Evolutionary conservation across 2,797 vertebrate species (phyloP).

Genomic region (Denticeps clupeoides): DNA sequence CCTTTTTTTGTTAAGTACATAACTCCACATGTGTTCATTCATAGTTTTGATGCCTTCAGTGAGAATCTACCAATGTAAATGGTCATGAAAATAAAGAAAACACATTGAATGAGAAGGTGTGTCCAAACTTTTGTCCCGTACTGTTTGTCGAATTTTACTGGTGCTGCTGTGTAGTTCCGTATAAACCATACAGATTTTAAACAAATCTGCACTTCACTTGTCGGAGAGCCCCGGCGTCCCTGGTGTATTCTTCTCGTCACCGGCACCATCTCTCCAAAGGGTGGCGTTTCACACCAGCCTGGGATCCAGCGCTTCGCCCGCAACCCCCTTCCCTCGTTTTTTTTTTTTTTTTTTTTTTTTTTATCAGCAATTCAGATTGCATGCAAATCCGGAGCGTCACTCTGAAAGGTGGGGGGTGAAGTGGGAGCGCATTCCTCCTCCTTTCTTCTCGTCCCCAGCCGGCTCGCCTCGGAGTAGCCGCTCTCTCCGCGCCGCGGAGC

Average conservation of each 20-base stretch:
- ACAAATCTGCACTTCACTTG: not conserved
- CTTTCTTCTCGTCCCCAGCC: slow-evolving; percentile 48
- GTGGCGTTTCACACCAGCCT: slow-evolving; percentile 60
- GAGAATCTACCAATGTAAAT: too few relatives aligned
- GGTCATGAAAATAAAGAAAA: too few relatives aligned
- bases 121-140: too few relatives aligned
- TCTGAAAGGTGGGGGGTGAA: slow-evolving; percentile 19
- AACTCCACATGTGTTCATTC: too few relatives aligned
- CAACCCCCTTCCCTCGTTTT: slow-evolving; percentile 34
- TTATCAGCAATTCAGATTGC: slow-evolving; percentile 80
- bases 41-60: too few relatives aligned
- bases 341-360: too few relatives aligned
- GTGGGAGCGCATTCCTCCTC: slow-evolving; percentile 35
- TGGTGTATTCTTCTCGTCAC: slow-evolving; percentile 14
- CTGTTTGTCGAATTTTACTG: too few relatives aligned
- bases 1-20: too few relatives aligned
- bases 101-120: too few relatives aligned
- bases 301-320: slow-evolving; percentile 9
- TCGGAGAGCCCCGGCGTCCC: slow-evolving; percentile 41
- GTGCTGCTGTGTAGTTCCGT: too few relatives aligned
- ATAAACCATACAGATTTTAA: too few relatives aligned
- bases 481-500: slow-evolving; percentile 48
- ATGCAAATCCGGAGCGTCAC: slow-evolving; percentile 65
- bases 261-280: slow-evolving; percentile 61
- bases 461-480: slow-evolving; percentile 50